These are phyloP conservation scores for Gasterosteus nipponicus DNA, from an alignment of 2,113 vertebrate species.

Conservation along the genomic window DNA sequence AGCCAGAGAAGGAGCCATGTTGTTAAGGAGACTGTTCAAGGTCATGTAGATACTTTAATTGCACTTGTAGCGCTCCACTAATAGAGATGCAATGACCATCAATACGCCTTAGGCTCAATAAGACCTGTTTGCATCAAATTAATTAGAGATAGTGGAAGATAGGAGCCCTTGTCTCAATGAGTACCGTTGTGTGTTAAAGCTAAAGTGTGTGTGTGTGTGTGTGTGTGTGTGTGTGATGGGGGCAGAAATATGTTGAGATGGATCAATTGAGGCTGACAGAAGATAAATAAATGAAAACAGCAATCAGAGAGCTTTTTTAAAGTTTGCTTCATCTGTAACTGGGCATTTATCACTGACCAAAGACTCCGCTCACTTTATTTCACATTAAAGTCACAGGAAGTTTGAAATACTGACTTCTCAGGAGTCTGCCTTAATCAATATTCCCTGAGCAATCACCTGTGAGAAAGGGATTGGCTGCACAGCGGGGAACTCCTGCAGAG, in stretches of 20 bases:
- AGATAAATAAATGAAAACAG: conserved; percentile 32
- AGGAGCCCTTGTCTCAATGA: conserved; percentile 36
- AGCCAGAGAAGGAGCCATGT: conserved; percentile 14
- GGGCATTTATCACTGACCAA: conserved; percentile 53
- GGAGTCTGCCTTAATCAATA: conserved; percentile 80
- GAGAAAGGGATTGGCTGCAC: conserved; percentile 74
- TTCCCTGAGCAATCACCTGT: conserved; percentile 81
- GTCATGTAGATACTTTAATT: conserved; percentile 67
- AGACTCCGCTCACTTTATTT: conserved; percentile 56
- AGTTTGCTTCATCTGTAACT: conserved; percentile 27
- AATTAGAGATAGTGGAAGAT: conserved; percentile 67
- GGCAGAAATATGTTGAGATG: conserved; percentile 14
- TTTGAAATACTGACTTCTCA: conserved; percentile 77
- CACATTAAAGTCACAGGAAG: conserved; percentile 73
- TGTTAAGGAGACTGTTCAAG: conserved; percentile 55
- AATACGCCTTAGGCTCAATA: conserved; percentile 70
- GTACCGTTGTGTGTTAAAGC: conserved; percentile 32
- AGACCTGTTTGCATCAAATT: conserved; percentile 72
- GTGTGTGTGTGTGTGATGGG: neutral
- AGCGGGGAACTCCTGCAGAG: conserved; percentile 74
- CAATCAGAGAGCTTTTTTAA: conserved; percentile 27
- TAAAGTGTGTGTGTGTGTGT: conserved; percentile 9
- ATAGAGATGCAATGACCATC: conserved; percentile 74
- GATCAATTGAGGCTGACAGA: conserved; percentile 35
- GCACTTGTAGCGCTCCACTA: conserved; percentile 52